Evolutionary conservation across 53 echinoderm and acorn worm species (phyloP).

Genomic region (Actinopyga echinites): DNA sequence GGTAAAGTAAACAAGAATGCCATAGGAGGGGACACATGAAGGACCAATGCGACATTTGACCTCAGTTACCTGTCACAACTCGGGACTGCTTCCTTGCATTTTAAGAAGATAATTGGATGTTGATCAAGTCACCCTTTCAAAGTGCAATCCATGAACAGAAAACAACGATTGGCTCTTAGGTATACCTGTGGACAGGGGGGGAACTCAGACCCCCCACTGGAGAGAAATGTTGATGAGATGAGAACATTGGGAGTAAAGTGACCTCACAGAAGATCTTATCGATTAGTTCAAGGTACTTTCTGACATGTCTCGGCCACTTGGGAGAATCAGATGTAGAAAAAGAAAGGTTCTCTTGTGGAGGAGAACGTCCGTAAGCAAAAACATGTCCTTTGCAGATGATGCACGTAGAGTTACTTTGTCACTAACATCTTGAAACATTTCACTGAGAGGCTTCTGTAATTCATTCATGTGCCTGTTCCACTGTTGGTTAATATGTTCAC

Average conservation of each 20-base stretch:
- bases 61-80: constrained; percentile 14
- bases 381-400: no score
- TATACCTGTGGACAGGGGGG: not conserved
- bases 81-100: not conserved
- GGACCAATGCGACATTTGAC: constrained; percentile 34
- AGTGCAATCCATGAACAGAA: not conserved
- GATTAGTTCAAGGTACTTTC: constrained; percentile 12
- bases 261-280: constrained; percentile 1
- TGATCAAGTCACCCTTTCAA: not conserved
- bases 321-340: no score
- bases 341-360: no score
- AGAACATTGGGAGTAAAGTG: constrained; percentile 11
- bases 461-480: no score
- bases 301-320: not conserved
- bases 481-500: no score
- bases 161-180: not conserved
- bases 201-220: not conserved
- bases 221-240: not conserved
- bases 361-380: no score
- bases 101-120: constrained; percentile 31
- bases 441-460: no score
- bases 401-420: no score
- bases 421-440: no score
- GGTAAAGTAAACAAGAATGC: constrained; percentile 25
- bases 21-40: constrained; percentile 35